Percentiles rank a stretch among this genome's conserved stretches.
Conservation (phyloP, 2,113 vertebrate species). For the Pteronura brasiliensis region DNA sequence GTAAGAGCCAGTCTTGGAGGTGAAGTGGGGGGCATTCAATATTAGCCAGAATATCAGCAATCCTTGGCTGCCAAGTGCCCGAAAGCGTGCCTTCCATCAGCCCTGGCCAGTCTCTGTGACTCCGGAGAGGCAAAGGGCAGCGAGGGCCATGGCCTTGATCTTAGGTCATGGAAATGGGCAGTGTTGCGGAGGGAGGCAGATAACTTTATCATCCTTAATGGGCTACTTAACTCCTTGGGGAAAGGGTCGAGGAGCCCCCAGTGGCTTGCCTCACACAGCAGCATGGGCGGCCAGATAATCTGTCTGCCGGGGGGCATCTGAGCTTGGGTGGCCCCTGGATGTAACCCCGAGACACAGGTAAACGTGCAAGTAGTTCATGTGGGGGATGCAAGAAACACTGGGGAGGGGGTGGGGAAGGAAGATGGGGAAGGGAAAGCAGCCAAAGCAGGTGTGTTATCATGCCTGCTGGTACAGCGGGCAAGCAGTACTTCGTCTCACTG, state of each 20-base stretch:
- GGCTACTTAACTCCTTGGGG: constrained; percentile 21
- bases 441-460: not conserved
- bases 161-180: constrained; percentile 4
- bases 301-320: not conserved
- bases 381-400: not conserved
- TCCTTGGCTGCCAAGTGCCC: not conserved
- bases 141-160: constrained; percentile 15
- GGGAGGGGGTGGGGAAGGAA: not conserved
- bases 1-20: not conserved
- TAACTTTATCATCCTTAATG: constrained; percentile 47
- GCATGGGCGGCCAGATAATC: not conserved
- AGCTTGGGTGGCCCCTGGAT: not conserved
- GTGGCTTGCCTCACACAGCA: not conserved
- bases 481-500: not conserved
- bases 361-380: not conserved
- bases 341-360: not conserved
- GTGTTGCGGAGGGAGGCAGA: not conserved
- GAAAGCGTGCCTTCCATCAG: not conserved
- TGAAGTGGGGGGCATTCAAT: not conserved
- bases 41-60: not conserved
- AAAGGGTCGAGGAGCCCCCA: not conserved
- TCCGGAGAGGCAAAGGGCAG: not conserved
- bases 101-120: not conserved
- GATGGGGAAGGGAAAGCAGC: not conserved
- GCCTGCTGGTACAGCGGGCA: not conserved